Evolutionary conservation across 2,797 vertebrate genomes (phyloP), one percentile per base, ranked within the genome.

Genomic region (Acanthiza pusilla): DNA sequence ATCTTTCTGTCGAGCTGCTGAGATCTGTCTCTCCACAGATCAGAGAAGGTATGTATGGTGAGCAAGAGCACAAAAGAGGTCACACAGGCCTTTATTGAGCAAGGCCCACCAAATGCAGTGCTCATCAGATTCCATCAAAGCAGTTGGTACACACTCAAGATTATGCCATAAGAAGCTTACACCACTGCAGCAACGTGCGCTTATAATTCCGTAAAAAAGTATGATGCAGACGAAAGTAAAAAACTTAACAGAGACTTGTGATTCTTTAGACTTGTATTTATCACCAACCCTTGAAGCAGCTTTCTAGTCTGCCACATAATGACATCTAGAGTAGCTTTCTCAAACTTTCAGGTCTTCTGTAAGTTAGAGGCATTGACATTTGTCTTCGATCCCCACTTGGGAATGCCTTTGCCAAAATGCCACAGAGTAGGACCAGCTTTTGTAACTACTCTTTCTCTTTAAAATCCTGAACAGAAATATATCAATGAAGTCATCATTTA

Each of bases 401-500:
- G 43, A 86, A 8, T 42, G 5, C 68, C 13, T 73, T 87, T 57
- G 34, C 29, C 54, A 25, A 51, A 43, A 62, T 16, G 6, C 57
- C 23, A 51, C 5, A 25, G 57, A 77, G 3, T 82, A 91, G 23
- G 77, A 50, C 45, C 19, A 70, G 26, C 6, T 71, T 63, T 84
- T 81, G 15, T 48, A 88, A 74, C 6, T 48, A 32, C 22, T 17
- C 4, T 26, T 91, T 87, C 78, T 71, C 17, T 71, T 88, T 40
- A 77, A 63, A 88, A 85, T 32, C 58, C 38, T 61, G 72, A 73
- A 55, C n/a, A 77, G 16, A 61, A 88, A 93, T 66, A 60, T 74
- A 80, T 57, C 29, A 63, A 45, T 3, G 4, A 85, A 54, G 5
- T 84, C n/a, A 83, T 92, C 26, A 48, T 34, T 71, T 68, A 55